Evolutionary conservation across 1,140 invertebrate genomes (phyloP), one percentile per base, ranked within the genome.

Genomic region (Drosophila yakuba): DNA sequence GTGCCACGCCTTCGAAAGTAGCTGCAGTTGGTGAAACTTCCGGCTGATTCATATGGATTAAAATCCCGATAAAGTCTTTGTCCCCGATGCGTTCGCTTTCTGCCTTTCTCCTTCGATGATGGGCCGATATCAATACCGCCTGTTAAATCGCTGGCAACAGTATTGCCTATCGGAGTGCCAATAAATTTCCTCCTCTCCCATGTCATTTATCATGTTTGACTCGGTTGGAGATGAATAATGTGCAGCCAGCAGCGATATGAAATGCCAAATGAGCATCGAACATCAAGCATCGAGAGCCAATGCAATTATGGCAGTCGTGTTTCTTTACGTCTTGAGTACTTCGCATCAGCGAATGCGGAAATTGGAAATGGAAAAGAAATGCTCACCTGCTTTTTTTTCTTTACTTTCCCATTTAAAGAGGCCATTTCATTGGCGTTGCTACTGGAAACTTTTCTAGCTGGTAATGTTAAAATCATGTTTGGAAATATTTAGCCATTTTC

Each of bases 121-220:
- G 71, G 58, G 67, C 64, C 51, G 51, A 12, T 41, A 64, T 52
- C 60, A 36, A 39, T 48, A 32, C 38, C 51, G 67, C 63, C 39
- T 45, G 41, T 11, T 57, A 54, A 52, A 74, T 64, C 28, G 25
- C 57, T 17, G 28, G 50, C 43, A 56, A n/a, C 28, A 12, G 67
- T 41, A 39, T 32, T 43, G 67, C 50, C 67, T 48, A 66, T 54
- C 66, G 60, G 54, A 55, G 50, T 47, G 48, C 51, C 69, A 75
- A 58, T 66, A 75, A 59, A 75, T 63, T 57, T 58, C 60, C 14
- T 57, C 15, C 73, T n/a, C 43, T 75, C 52, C 41, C 72, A 75
- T 75, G 66, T 75, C 61, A 66, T 75, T 75, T 75, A 75, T 75
- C 73, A 67, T 66, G 52, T 66, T 57, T 51, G 57, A 74, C 45